Evolutionary conservation across 2,888 invertebrate genomes (phyloP), one percentile per base, ranked within the genome.

Genomic region (Drosophila testacea): DNA sequence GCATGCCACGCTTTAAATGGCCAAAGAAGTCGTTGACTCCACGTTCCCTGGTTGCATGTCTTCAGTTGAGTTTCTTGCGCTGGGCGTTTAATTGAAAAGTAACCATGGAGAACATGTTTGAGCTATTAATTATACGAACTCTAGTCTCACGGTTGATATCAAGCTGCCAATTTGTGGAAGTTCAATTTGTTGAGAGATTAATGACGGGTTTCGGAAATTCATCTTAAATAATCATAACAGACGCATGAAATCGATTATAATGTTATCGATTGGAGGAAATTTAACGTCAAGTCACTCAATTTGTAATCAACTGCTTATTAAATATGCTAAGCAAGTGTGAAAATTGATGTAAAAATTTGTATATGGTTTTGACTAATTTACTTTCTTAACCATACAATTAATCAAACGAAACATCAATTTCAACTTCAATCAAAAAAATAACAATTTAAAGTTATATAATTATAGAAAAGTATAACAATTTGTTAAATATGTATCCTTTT

Each of bases 51-150:
- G 34, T 11, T 52, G 34, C 51, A 61, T 11, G 28, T 9, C n/a
- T 34, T 51, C 28, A 13, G 51, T 36, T 16, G 28, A 7, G 27
- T 47, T 60, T 27, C 16, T 7, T 51, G 30, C 41, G 41, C 44
- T 22, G 54, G 51, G 59, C 50, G 42, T 50, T 67, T 67, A 67
- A 78, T 78, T 78, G 70, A 63, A 69, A 69, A 64, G 63, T 55
- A 64, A 55, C 63, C 76, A 69, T 59, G 65, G 41, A 61, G 48
- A 65, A 63, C 36, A 65, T 62, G 62, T 56, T 65, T 52, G 54
- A 44, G 22, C 30, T 61, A 54, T 57, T 77, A 79, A 77, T 77
- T 69, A 61, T 73, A 54, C n/a, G 42, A 48, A 48, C 54, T 60
- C 38, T 38, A 51, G 36, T 47, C 62, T 61, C 52, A 41, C 27